Evolutionary conservation across 2,113 vertebrate genomes (phyloP).

Genomic region (Grammomys dolichurus): DNA sequence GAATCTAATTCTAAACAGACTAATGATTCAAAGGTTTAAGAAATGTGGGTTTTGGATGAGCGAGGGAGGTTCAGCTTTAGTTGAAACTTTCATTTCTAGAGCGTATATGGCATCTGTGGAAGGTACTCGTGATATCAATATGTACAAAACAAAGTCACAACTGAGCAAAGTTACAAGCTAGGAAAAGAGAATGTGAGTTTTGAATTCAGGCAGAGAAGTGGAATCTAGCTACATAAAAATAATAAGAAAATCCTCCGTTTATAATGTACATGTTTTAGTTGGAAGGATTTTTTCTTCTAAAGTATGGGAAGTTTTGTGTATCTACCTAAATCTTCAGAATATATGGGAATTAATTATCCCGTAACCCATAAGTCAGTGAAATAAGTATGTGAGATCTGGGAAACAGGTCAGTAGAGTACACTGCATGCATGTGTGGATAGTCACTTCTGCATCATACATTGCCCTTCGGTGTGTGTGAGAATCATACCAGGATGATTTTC

Average conservation of each 20-base stretch:
- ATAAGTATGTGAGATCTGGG: background rate
- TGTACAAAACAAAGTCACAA: background rate
- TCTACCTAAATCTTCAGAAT: conserved; percentile 33
- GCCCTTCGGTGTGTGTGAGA: background rate
- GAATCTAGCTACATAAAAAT: background rate
- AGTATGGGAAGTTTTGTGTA: background rate
- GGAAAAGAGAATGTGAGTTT: background rate
- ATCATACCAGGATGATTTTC: background rate
- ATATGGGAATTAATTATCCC: background rate
- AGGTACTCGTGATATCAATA: background rate
- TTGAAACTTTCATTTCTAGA: background rate
- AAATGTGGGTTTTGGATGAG: conserved; percentile 4
- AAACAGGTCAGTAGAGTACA: background rate
- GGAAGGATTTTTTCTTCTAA: background rate
- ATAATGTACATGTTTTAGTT: conserved; percentile 39
- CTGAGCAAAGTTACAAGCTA: background rate
- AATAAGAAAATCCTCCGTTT: background rate
- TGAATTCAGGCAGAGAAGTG: background rate
- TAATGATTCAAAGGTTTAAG: background rate
- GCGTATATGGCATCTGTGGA: background rate
- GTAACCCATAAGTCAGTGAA: background rate
- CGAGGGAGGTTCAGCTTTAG: background rate
- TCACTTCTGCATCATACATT: background rate
- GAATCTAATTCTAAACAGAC: conserved; percentile 1
- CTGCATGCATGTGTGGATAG: background rate